These are phyloP conservation scores for Discoglossus pictus DNA, from an alignment of 2,797 vertebrate species.

Conservation along the genomic window DNA sequence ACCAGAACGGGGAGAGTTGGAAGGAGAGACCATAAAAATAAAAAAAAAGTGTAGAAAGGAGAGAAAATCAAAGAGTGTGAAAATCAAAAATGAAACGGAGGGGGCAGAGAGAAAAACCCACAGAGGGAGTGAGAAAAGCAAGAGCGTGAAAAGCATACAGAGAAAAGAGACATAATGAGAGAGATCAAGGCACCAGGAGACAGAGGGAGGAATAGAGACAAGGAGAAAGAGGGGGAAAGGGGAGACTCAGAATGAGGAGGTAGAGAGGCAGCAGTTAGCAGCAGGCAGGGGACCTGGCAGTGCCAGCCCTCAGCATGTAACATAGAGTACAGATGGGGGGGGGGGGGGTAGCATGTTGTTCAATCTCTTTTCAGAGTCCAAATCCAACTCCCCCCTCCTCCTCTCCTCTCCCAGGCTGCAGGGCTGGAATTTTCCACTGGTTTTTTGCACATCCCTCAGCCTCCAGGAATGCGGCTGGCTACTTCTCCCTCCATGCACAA, in stretches of 20 bases:
- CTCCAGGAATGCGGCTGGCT: conserved; percentile 52
- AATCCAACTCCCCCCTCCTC: conserved; percentile 42
- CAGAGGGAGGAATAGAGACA: too few species aligned
- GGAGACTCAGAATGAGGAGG: conserved; percentile 22
- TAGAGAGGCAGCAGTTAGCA: conserved; percentile 47
- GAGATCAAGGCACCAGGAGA: too few species aligned
- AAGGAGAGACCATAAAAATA: conserved; percentile 5
- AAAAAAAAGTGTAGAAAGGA: conserved; percentile 7
- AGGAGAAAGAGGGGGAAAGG: neutral
- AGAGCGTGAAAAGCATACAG: conserved; percentile 10
- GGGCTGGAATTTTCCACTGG: conserved; percentile 53
- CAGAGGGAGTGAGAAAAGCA: conserved; percentile 15
- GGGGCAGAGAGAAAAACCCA: neutral
- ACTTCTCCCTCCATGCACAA: conserved; percentile 49
- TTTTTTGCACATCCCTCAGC: conserved; percentile 53
- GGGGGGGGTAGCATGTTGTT: conserved; percentile 48
- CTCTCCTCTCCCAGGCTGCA: conserved; percentile 46
- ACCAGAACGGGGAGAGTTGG: conserved; percentile 10
- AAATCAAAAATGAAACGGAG: conserved; percentile 19
- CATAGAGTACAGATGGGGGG: conserved; percentile 42
- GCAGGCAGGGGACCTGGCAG: conserved; percentile 51
- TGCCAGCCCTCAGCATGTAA: conserved; percentile 52
- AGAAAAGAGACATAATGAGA: too few species aligned
- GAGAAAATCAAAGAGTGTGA: conserved; percentile 24
- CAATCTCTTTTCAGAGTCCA: conserved; percentile 49